A percentile compares a stretch with the other conserved stretches of the same genome.
Conservation (phyloP, 2,797 vertebrate genomes). For the Poliocrania exsul region DNA sequence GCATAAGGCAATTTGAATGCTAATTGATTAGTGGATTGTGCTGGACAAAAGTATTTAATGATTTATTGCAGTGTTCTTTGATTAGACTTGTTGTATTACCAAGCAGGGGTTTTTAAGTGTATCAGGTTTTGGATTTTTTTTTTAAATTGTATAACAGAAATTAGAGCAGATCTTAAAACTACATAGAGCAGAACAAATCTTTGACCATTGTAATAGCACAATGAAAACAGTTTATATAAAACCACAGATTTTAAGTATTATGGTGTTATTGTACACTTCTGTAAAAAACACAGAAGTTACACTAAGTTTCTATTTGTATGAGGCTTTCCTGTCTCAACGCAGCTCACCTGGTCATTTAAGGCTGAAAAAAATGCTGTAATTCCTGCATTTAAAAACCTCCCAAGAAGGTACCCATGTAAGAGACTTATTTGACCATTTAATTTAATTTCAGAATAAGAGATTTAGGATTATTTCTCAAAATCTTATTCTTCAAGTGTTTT, state of each 20-base stretch:
- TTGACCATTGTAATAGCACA: not conserved
- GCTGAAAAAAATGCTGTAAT: not conserved
- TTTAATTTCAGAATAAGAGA: not conserved
- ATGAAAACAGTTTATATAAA: not conserved
- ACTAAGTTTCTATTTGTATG: not conserved
- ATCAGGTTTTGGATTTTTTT: not conserved
- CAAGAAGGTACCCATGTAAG: fast-evolving
- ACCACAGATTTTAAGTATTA: fast-evolving
- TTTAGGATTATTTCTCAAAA: not conserved
- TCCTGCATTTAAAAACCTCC: not conserved
- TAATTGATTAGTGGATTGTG: not conserved
- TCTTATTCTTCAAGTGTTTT: not conserved
- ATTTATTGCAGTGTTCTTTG: not conserved
- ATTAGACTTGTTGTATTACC: not conserved
- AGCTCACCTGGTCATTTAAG: not conserved
- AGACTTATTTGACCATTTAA: not conserved
- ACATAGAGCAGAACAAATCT: not conserved
- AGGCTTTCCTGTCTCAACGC: not conserved
- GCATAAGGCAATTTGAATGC: not conserved
- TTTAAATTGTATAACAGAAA: not conserved
- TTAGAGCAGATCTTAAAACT: not conserved
- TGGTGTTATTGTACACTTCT: not conserved
- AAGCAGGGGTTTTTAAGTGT: fast-evolving
- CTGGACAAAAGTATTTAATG: not conserved
- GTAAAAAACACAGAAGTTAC: not conserved